Evolutionary conservation across 2,888 invertebrate species (phyloP).

Genomic region (Brenthis ino): DNA sequence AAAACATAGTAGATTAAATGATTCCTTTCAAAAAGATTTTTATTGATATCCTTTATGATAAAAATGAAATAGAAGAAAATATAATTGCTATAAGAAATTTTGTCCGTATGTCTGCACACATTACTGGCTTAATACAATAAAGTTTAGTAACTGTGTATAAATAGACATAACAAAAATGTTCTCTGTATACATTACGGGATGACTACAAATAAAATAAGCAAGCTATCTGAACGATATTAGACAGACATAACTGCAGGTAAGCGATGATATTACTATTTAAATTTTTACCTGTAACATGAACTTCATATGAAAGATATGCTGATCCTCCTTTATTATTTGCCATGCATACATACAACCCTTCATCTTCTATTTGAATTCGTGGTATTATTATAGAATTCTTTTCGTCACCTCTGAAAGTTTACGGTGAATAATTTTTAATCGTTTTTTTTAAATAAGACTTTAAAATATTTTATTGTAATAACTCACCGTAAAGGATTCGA

Average conservation of each 20-base stretch:
- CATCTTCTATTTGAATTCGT: slow-evolving; percentile 45
- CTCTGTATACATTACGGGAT: no score
- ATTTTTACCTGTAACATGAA: slow-evolving; percentile 48
- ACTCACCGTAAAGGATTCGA: slow-evolving; percentile 43
- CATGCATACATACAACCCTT: slow-evolving; percentile 55
- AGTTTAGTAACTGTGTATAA: background rate
- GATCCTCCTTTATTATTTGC: slow-evolving; percentile 50
- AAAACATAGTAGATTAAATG: slow-evolving; percentile 34
- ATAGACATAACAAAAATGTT: background rate
- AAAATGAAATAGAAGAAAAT: no score
- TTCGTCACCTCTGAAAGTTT: slow-evolving; percentile 13
- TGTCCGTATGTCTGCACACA: background rate
- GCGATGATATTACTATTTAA: background rate
- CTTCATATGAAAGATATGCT: slow-evolving; percentile 49
- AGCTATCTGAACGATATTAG: background rate
- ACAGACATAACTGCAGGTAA: background rate
- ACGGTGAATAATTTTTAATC: background rate
- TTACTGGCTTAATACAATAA: no score
- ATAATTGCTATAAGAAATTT: background rate
- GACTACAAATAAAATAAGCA: no score
- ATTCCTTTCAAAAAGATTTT: background rate
- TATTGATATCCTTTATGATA: no score
- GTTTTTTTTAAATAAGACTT: background rate
- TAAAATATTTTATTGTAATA: background rate
- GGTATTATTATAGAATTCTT: slow-evolving; percentile 37